Evolutionary conservation across 1,140 invertebrate species (phyloP).

Genomic region (Antheraea mylitta): DNA sequence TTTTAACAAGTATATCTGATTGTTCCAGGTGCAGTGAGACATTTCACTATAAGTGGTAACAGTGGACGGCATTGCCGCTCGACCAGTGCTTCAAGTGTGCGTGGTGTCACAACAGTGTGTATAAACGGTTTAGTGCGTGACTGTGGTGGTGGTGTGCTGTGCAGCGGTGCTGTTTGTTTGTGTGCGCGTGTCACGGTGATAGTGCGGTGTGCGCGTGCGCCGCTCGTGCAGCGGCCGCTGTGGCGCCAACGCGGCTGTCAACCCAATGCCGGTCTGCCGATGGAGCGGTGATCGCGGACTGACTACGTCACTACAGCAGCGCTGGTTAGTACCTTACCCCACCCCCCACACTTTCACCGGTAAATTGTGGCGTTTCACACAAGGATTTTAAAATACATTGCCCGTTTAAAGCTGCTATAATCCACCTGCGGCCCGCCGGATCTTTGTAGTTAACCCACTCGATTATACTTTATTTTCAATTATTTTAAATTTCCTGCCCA

Average conservation of each 20-base stretch:
- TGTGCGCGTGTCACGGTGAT: conserved; percentile 32
- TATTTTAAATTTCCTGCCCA: too few relatives aligned
- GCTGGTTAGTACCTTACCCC: conserved; percentile 51
- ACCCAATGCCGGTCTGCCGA: conserved; percentile 70
- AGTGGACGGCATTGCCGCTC: conserved; percentile 22
- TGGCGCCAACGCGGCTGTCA: conserved; percentile 59
- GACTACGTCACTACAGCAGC: conserved; percentile 69
- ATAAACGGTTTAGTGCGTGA: conserved; percentile 21
- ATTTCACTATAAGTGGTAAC: conserved; percentile 18
- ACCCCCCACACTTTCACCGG: too few relatives aligned
- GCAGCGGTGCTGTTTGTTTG: conserved; percentile 2
- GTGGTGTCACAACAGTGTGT: too few relatives aligned
- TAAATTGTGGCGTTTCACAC: too few relatives aligned
- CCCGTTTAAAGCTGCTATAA: too few relatives aligned
- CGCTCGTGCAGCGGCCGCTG: conserved; percentile 52
- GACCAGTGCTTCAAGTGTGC: conserved; percentile 8
- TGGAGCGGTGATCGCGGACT: conserved; percentile 73
- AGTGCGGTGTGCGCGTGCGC: conserved; percentile 39
- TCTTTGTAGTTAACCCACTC: too few relatives aligned
- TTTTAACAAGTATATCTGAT: conserved; percentile 8
- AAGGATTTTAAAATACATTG: too few relatives aligned
- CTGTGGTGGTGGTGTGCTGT: conserved; percentile 21
- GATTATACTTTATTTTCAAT: too few relatives aligned
- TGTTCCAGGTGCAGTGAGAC: conserved; percentile 38
- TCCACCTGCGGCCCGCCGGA: too few relatives aligned